A percentile compares a stretch with the other conserved stretches of the same genome.
These are phyloP conservation scores for Coenonympha arcania DNA, from an alignment of 2,888 invertebrate species.

Conservation along the genomic window DNA sequence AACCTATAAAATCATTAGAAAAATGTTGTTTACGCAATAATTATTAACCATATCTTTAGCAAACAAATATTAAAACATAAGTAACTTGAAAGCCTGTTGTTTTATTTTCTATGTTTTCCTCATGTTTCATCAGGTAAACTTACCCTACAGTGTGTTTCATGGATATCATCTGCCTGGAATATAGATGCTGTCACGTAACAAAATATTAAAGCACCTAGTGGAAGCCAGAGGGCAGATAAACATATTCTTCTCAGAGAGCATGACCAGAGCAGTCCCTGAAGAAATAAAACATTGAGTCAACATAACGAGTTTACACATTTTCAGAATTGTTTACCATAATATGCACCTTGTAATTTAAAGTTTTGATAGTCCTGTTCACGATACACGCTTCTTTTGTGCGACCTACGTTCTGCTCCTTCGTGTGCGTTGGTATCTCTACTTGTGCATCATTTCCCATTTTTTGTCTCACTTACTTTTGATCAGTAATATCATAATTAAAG, in stretches of 20 bases:
- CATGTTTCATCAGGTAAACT: conserved; percentile 48
- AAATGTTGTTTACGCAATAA: background rate
- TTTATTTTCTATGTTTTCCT: background rate
- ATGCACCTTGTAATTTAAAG: conserved; percentile 59
- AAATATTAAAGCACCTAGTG: conserved; percentile 86
- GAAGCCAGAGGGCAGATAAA: conserved; percentile 87
- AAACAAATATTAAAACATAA: background rate
- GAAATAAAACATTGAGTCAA: conserved; percentile 20
- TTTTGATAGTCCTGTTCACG: conserved; percentile 48
- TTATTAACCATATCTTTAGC: no score
- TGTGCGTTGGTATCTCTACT: conserved; percentile 60
- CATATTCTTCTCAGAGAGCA: conserved; percentile 87
- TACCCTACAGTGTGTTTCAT: conserved; percentile 95
- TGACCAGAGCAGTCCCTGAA: conserved; percentile 78
- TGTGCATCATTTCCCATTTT: conserved; percentile 72
- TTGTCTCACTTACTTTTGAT: conserved; percentile 43
- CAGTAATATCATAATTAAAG: conserved; percentile 47
- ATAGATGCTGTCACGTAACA: conserved; percentile 92
- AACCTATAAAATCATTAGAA: conserved; percentile 74
- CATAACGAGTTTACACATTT: conserved; percentile 24
- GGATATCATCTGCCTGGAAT: conserved; percentile 94
- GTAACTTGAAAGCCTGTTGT: background rate
- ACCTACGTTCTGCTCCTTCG: conserved; percentile 47
- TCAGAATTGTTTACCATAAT: conserved; percentile 10
- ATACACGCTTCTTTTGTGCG: conserved; percentile 52